Evolutionary conservation across 2,113 vertebrate genomes (phyloP).

Genomic region (Acanthochromis polyacanthus): DNA sequence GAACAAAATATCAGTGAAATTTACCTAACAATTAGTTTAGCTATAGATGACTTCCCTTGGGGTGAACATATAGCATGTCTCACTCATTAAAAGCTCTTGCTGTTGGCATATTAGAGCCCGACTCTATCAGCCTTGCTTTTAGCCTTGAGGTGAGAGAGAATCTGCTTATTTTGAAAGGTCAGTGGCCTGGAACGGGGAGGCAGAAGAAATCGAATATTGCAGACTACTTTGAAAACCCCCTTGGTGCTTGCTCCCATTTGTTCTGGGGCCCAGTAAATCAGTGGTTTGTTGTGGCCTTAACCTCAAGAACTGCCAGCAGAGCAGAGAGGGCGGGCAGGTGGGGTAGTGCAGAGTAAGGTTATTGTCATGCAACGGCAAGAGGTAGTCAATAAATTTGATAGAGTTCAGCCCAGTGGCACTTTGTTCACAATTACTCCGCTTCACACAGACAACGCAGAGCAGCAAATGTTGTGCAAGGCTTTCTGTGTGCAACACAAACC

Average conservation of each 20-base stretch:
- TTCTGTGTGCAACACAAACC: constrained; percentile 17
- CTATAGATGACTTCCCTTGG: constrained; percentile 30
- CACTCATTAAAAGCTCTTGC: constrained; percentile 59
- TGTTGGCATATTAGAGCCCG: constrained; percentile 14
- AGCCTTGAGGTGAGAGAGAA: constrained; percentile 66
- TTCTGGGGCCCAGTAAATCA: constrained; percentile 72
- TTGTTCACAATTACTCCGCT: constrained; percentile 64
- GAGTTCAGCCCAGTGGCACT: constrained; percentile 66
- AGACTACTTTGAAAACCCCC: constrained; percentile 69
- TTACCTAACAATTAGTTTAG: constrained; percentile 72
- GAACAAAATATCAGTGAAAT: constrained; percentile 66
- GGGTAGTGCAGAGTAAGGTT: constrained; percentile 42
- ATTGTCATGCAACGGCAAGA: constrained; percentile 66
- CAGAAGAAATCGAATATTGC: constrained; percentile 74
- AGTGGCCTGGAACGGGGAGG: constrained; percentile 63
- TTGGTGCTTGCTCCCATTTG: constrained; percentile 69
- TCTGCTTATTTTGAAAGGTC: constrained; percentile 76
- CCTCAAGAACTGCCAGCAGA: constrained; percentile 68
- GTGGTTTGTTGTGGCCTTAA: constrained; percentile 73
- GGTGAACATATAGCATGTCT: constrained; percentile 25
- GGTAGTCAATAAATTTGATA: constrained; percentile 74
- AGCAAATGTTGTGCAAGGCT: background rate
- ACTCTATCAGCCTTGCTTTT: constrained; percentile 63
- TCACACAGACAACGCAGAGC: constrained; percentile 20
- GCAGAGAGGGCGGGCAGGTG: constrained; percentile 62